Evolutionary conservation across 2,797 vertebrate species (phyloP).

Genomic region (Clarias platycephalus): DNA sequence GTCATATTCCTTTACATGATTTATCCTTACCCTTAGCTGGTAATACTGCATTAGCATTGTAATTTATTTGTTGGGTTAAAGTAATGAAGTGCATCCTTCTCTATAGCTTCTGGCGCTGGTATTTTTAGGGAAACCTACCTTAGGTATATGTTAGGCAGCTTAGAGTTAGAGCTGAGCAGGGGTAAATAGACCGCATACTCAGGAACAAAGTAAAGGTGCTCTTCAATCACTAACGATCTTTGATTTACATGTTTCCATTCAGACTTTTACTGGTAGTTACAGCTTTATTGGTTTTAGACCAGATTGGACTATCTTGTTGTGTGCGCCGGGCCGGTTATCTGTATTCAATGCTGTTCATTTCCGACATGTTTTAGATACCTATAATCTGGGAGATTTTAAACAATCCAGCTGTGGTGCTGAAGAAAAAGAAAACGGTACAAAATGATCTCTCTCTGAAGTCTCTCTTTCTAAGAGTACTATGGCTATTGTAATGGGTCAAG

Average conservation of each 20-base stretch:
- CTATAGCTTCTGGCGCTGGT: conserved; percentile 39
- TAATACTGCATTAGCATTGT: background rate
- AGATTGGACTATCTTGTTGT: background rate
- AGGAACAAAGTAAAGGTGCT: conserved; percentile 51
- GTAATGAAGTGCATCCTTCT: conserved; percentile 37
- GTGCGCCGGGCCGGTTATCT: background rate
- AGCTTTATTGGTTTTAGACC: background rate
- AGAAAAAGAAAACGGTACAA: background rate
- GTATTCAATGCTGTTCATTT: background rate
- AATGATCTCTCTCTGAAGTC: background rate
- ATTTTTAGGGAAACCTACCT: conserved; percentile 55
- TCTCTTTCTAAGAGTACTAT: background rate
- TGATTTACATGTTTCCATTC: background rate
- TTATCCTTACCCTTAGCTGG: background rate
- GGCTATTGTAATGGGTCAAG: conserved; percentile 33
- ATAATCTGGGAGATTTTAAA: background rate
- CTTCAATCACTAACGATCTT: conserved; percentile 41
- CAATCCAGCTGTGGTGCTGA: background rate
- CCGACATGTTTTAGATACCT: background rate
- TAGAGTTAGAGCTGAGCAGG: conserved; percentile 71
- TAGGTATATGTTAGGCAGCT: conserved; percentile 68
- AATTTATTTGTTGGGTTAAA: conserved; percentile 37
- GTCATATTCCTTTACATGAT: background rate
- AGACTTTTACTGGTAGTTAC: background rate
- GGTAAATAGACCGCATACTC: conserved; percentile 75